Evolutionary conservation across 2,888 invertebrate genomes (phyloP).

Genomic region (Cryptus viduatorius): DNA sequence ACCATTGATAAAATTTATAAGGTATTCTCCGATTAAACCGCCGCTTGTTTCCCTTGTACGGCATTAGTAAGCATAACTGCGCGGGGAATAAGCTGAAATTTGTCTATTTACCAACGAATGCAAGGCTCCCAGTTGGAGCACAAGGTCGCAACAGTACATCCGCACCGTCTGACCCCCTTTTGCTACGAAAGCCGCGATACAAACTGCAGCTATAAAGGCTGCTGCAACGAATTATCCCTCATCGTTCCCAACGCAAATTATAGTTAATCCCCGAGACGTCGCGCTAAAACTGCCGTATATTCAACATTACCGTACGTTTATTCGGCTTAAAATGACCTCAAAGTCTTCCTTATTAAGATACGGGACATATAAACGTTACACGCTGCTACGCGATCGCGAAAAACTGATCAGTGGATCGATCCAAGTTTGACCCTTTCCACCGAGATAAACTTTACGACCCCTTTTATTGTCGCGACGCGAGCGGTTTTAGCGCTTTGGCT

Average conservation of each 20-base stretch:
- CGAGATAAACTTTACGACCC: slow-evolving; percentile 55
- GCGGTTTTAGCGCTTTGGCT: slow-evolving; percentile 15
- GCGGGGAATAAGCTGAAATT: neutral
- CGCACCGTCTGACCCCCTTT: slow-evolving; percentile 26
- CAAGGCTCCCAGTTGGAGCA: slow-evolving; percentile 19
- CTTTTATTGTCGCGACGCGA: slow-evolving; percentile 31
- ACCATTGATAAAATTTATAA: neutral
- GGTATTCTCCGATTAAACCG: neutral
- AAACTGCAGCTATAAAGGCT: slow-evolving; percentile 8
- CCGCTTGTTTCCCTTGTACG: neutral
- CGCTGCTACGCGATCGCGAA: neutral
- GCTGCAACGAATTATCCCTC: slow-evolving; percentile 10
- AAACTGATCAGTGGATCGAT: slow-evolving; percentile 14
- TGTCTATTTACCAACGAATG: slow-evolving; percentile 38
- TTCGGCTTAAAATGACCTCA: neutral
- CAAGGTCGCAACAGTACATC: slow-evolving; percentile 39
- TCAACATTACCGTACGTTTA: neutral
- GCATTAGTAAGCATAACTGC: neutral
- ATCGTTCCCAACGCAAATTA: slow-evolving; percentile 19
- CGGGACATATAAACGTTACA: too few species aligned
- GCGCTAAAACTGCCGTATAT: neutral
- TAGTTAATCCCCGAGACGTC: slow-evolving; percentile 13
- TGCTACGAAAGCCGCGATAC: neutral
- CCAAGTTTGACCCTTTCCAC: slow-evolving; percentile 3
- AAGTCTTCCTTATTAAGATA: neutral